Conservation (phyloP, 2,888 invertebrate species). For the Bellardia pandia region DNA sequence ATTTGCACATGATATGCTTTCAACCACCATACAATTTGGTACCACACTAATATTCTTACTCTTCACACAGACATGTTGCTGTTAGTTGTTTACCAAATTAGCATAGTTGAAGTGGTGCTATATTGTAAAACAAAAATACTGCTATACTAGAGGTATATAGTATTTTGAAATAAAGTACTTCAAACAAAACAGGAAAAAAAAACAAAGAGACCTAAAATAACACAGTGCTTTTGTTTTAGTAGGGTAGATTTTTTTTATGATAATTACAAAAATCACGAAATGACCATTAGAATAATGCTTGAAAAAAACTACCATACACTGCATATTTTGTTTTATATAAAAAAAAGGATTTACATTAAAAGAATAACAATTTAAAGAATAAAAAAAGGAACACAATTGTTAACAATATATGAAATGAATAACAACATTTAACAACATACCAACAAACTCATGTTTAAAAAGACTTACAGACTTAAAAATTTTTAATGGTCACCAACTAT, state of each 20-base stretch:
- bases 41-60: no score
- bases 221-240: constrained; percentile 28
- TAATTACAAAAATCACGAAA: constrained; percentile 82
- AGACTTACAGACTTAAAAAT: background rate
- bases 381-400: constrained; percentile 75
- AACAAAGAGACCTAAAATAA: constrained; percentile 20
- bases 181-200: constrained; percentile 5
- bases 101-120: constrained; percentile 47
- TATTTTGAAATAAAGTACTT: constrained; percentile 47
- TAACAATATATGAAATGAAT: constrained; percentile 72
- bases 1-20: no score
- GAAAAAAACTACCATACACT: constrained; percentile 19
- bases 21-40: no score
- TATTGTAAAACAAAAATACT: background rate
- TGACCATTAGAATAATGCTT: constrained; percentile 72
- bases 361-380: constrained; percentile 11
- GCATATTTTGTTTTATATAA: background rate
- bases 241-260: constrained; percentile 62
- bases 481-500: constrained; percentile 16
- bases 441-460: background rate
- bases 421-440: constrained; percentile 66
- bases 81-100: constrained; percentile 42
- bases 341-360: constrained; percentile 40
- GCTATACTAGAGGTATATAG: background rate
- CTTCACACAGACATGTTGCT: background rate